Base-by-base conservation (phyloP, 2,113 vertebrate genomes). In the Theropithecus gelada region DNA sequence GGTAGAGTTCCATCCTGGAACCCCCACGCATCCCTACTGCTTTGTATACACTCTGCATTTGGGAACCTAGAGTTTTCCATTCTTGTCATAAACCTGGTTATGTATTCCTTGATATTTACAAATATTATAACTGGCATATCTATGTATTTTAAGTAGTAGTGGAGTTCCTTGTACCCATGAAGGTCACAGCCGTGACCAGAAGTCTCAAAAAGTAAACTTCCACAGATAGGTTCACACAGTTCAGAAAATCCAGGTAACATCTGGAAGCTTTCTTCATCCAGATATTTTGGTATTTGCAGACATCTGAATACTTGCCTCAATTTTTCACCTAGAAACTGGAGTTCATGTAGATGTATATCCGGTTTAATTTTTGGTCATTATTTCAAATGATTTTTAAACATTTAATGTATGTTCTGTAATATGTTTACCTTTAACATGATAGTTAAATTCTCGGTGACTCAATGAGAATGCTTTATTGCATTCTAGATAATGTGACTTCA, bases 21-120 rank as follows among this genome's bases (percentile, higher is more conserved):
- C 0, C 9, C 2, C 1, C 1, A 22, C 8, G 14, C 10, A n/a
- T 40, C 13, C 35, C 7, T 57, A 57, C 18, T 43, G 3, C 68
- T 90, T 45, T 66, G 13, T n/a, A 1, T 12, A 13, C 12, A 4
- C 27, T 72, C 78, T 66, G 93, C 40, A 82, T 68, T 78, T 57
- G 59, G 12, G 14, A 79, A 66, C 12, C 48, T 92, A 22, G 11
- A 64, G 13, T 83, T 92, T 76, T 64, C 12, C 38, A 30, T 38
- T 81, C 94, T 68, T 30, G 38, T 88, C 35, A 1, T 45, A 80
- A 86, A n/a, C 6, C 5, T 78, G n/a, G 22, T 43, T 76, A 68
- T 23, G 8, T 40, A 59, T 61, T 76, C 75, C 38, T 91, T 79
- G 68, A 32, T 79, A 55, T 40, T 88, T 93, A 45, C 61, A 61